Evolutionary conservation across 2,888 invertebrate species (phyloP).

Genomic region (Meloe dianella): DNA sequence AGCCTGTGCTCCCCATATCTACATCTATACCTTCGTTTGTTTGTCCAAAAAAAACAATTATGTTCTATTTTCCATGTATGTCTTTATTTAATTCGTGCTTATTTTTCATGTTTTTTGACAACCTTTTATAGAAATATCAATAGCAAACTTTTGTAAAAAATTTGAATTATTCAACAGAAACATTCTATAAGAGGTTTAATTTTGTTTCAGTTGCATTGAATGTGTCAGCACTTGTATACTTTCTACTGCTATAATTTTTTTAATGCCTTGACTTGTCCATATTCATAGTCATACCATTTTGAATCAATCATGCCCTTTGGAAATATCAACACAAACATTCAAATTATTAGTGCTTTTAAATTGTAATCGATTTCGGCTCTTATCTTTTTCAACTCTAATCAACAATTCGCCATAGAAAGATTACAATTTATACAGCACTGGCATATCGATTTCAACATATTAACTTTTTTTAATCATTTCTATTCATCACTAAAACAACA

Average conservation of each 20-base stretch:
- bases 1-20: slow-evolving; percentile 47
- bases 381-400: not conserved
- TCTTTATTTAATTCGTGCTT: slow-evolving; percentile 53
- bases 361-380: slow-evolving; percentile 28
- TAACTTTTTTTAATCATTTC: slow-evolving; percentile 7
- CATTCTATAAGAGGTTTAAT: slow-evolving; percentile 65
- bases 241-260: slow-evolving; percentile 48
- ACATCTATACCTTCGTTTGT: slow-evolving; percentile 62
- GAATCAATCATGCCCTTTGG: slow-evolving; percentile 28
- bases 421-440: slow-evolving; percentile 30
- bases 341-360: slow-evolving; percentile 31
- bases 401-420: not conserved
- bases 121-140: slow-evolving; percentile 12
- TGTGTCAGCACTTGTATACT: slow-evolving; percentile 48
- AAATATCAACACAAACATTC: slow-evolving; percentile 31
- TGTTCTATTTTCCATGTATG: slow-evolving; percentile 61
- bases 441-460: not conserved
- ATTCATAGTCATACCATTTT: slow-evolving; percentile 32
- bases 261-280: slow-evolving; percentile 38
- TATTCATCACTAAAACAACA: slow-evolving; percentile 15
- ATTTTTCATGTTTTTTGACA: slow-evolving; percentile 27
- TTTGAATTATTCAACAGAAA: too few relatives aligned
- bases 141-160: slow-evolving; percentile 13
- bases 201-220: slow-evolving; percentile 61
- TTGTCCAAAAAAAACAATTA: slow-evolving; percentile 56